These are phyloP conservation scores for Lochmaea crataegi DNA, from an alignment of 2,888 invertebrate genomes.

Conservation along the genomic window DNA sequence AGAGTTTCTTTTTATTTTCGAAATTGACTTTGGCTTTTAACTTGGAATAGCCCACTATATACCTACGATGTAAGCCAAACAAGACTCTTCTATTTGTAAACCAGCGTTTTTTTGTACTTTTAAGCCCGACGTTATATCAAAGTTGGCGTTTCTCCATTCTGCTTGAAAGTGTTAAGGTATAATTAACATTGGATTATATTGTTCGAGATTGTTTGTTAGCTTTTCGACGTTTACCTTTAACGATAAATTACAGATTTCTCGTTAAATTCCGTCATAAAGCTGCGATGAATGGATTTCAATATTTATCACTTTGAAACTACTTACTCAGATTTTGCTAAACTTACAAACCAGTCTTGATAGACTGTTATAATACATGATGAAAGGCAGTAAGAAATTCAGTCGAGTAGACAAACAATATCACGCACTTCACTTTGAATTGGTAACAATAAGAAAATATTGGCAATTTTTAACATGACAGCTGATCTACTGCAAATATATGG, in stretches of 20 bases:
- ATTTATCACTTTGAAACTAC: not conserved
- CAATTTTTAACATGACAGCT: no score
- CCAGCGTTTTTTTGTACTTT: constrained; percentile 20
- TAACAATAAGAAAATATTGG: no score
- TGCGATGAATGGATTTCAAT: no score
- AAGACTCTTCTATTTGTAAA: constrained; percentile 21
- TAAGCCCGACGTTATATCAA: constrained; percentile 14
- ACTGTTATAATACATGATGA: no score
- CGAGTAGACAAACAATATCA: no score
- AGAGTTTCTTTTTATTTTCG: constrained; percentile 20
- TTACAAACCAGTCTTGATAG: not conserved
- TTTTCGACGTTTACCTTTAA: constrained; percentile 28
- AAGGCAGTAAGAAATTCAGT: no score
- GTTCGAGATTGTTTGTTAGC: constrained; percentile 33
- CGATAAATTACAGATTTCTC: constrained; percentile 29
- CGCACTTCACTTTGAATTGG: no score
- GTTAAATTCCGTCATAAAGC: constrained; percentile 11
- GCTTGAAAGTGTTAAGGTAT: constrained; percentile 26
- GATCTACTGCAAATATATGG: no score
- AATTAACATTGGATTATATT: constrained; percentile 34
- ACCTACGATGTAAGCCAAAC: no score
- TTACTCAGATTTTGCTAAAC: not conserved
- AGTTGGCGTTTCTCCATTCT: constrained; percentile 17
- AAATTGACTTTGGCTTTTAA: constrained; percentile 15
- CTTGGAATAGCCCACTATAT: constrained; percentile 1